Percentiles rank a stretch among this genome's conserved stretches.
These are phyloP conservation scores for Aplysina aerophoba DNA, from an alignment of 37 sponge, comb jelly and placozoan genomes.

Conservation along the genomic window DNA sequence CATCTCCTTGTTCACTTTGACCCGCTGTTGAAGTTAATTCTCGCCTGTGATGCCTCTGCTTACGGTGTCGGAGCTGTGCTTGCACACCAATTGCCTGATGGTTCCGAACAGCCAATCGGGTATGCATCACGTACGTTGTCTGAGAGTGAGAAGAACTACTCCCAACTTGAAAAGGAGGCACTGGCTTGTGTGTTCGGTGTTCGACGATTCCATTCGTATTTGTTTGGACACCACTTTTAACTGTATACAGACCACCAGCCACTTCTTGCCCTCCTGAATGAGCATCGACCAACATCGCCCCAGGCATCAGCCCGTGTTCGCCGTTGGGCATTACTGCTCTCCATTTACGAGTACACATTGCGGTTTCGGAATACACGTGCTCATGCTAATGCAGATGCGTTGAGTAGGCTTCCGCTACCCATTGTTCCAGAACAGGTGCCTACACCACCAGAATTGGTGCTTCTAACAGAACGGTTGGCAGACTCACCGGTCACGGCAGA, in stretches of 20 bases:
- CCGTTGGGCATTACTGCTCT: no score
- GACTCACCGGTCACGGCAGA: no score
- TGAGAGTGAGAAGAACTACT: slow-evolving; percentile 55
- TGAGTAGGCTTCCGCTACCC: no score
- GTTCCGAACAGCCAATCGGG: slow-evolving; percentile 24
- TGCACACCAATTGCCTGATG: slow-evolving; percentile 44
- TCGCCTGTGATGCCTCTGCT: slow-evolving; percentile 67
- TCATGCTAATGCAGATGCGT: no score
- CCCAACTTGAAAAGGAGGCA: slow-evolving; percentile 55
- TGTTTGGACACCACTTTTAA: slow-evolving; percentile 55
- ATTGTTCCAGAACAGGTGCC: no score
- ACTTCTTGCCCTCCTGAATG: slow-evolving; percentile 50
- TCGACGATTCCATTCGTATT: slow-evolving; percentile 53
- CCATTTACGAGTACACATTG: no score
- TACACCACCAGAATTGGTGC: no score
- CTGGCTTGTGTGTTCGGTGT: slow-evolving; percentile 66
- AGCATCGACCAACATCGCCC: no score
- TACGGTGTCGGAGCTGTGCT: slow-evolving; percentile 59
- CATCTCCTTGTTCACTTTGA: slow-evolving; percentile 46
- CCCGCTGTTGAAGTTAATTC: slow-evolving; percentile 14
- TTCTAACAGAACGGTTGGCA: no score
- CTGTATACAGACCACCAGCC: slow-evolving; percentile 69
- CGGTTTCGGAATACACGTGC: no score
- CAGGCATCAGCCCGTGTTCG: no score
- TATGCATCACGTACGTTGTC: slow-evolving; percentile 62